Percentiles rank a stretch among this genome's conserved stretches.
Evolutionary conservation across 2,888 invertebrate genomes (phyloP).

Genomic region (Eristalis tenax): DNA sequence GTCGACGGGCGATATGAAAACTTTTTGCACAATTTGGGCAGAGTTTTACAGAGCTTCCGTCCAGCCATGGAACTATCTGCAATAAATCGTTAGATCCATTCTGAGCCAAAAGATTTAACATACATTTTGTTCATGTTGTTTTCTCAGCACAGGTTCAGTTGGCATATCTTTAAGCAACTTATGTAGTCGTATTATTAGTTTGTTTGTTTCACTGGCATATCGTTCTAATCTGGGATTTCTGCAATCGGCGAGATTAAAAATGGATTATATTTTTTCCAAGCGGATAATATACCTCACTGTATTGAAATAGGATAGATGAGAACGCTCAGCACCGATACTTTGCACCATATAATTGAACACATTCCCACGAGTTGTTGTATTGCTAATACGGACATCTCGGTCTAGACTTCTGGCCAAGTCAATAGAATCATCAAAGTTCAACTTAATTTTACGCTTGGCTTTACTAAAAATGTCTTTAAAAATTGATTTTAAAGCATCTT

Average conservation of each 20-base stretch:
- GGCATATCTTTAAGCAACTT: slow-evolving; percentile 93
- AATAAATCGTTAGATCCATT: neutral
- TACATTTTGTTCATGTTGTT: slow-evolving; percentile 87
- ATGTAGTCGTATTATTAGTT: slow-evolving; percentile 95
- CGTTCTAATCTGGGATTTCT: slow-evolving; percentile 90
- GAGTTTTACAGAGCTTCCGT: slow-evolving; percentile 92
- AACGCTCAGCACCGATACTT: slow-evolving; percentile 80
- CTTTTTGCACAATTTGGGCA: slow-evolving; percentile 95
- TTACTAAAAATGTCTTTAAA: slow-evolving; percentile 92
- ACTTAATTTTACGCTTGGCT: slow-evolving; percentile 92
- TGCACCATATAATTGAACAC: slow-evolving; percentile 79
- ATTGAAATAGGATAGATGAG: slow-evolving; percentile 90
- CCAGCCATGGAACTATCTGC: slow-evolving; percentile 93
- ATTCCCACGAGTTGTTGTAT: slow-evolving; percentile 75
- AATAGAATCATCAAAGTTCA: slow-evolving; percentile 87
- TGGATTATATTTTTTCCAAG: neutral
- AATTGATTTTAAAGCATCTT: slow-evolving; percentile 88
- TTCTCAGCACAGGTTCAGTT: slow-evolving; percentile 86
- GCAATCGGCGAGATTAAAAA: slow-evolving; percentile 71
- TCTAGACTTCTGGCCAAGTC: slow-evolving; percentile 84
- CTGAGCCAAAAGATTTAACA: neutral
- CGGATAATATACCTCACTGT: slow-evolving; percentile 82
- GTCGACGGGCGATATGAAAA: slow-evolving; percentile 93
- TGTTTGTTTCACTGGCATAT: slow-evolving; percentile 97
- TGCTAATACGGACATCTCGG: slow-evolving; percentile 81